phyloP scores from a whole-genome alignment of 2,888 invertebrate species.

The Acanthosepion esculentum region DNA sequence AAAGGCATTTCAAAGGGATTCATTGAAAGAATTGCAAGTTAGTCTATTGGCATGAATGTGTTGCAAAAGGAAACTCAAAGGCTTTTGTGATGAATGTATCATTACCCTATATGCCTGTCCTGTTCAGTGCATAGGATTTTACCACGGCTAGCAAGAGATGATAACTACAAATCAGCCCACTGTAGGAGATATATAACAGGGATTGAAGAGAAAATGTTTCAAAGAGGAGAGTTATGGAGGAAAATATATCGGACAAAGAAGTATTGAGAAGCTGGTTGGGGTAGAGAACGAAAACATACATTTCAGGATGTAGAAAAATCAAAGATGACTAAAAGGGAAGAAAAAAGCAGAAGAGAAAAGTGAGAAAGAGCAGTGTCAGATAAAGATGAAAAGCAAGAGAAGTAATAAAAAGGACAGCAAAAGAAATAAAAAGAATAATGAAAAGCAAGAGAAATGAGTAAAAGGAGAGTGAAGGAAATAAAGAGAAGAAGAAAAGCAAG shows the following conservation, averaged over 20 bases:
- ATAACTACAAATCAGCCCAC: neutral
- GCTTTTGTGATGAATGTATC: neutral
- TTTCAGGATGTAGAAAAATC: neutral
- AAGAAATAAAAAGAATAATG: too few relatives aligned
- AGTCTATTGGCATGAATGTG: neutral
- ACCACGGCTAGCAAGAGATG: neutral
- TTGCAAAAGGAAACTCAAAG: neutral
- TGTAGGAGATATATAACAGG: neutral
- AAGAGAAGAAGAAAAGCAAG: too few relatives aligned
- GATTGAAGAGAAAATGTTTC: neutral
- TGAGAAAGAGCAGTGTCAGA: neutral
- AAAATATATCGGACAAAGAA: neutral
- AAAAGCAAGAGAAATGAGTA: too few relatives aligned
- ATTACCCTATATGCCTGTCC: neutral
- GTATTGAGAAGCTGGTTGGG: neutral
- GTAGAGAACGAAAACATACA: neutral
- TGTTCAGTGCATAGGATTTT: neutral
- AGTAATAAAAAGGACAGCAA: too few relatives aligned
- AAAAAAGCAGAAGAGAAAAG: neutral
- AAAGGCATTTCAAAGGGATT: neutral
- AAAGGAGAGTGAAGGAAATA: too few relatives aligned
- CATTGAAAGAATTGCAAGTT: neutral
- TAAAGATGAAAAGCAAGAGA: too few relatives aligned
- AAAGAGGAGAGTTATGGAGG: neutral
- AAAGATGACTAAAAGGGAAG: neutral